Conservation (phyloP, 2,888 invertebrate species). For the Carpatolechia fugitivella region DNA sequence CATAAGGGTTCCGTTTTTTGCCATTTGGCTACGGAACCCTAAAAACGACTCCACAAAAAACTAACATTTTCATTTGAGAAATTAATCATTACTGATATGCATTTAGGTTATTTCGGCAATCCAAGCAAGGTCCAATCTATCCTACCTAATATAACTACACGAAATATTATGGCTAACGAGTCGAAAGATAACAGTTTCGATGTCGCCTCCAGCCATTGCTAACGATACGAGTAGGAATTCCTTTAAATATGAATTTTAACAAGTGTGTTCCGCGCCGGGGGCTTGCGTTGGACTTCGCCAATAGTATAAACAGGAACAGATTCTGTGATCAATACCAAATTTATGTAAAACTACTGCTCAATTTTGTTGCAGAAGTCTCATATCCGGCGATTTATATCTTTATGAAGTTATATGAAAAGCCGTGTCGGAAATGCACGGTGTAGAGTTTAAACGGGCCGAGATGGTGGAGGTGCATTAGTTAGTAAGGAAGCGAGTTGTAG, state of each 20-base stretch:
- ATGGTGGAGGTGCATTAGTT: slow-evolving; percentile 33
- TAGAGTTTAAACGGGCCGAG: background rate
- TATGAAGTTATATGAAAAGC: background rate
- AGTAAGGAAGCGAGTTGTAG: slow-evolving; percentile 44
- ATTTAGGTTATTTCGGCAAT: no score
- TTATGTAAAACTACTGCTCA: slow-evolving; percentile 9
- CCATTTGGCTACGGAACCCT: no score
- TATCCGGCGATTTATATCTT: slow-evolving; percentile 42
- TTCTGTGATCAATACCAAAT: slow-evolving; percentile 3
- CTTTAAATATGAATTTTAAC: background rate
- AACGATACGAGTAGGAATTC: background rate
- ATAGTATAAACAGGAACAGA: slow-evolving; percentile 12
- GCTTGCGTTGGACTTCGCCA: background rate
- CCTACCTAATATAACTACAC: background rate
- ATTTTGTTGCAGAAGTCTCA: slow-evolving; percentile 18
- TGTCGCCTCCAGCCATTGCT: background rate
- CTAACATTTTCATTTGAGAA: background rate
- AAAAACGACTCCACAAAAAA: no score
- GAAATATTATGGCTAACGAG: background rate
- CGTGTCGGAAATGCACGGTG: background rate
- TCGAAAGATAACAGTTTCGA: background rate
- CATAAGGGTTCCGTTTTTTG: no score
- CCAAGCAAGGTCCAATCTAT: no score
- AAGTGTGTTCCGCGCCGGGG: slow-evolving; percentile 22
- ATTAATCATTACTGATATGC: background rate